phyloP scores from a whole-genome alignment of 2,888 invertebrate species.

The Heliconius charithonia region DNA sequence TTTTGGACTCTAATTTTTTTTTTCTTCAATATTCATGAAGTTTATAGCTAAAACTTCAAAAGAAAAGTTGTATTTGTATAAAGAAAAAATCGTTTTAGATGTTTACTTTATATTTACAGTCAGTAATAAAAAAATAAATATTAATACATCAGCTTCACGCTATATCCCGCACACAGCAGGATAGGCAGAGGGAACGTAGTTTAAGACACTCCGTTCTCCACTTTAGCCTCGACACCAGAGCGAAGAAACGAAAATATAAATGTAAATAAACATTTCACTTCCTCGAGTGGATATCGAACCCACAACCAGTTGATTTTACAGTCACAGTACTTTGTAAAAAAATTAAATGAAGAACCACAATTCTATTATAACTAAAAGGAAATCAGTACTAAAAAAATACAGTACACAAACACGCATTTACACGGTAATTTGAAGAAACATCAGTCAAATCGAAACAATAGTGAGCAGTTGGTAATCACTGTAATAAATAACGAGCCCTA shows the following conservation, averaged over 20 bases:
- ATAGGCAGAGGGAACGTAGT: no score
- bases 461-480: slow-evolving; percentile 56
- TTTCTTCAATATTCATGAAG: slow-evolving; percentile 32
- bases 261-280: no score
- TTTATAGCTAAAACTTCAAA: slow-evolving; percentile 7
- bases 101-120: neutral
- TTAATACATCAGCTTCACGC: no score
- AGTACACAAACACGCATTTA: slow-evolving; percentile 37
- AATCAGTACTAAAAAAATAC: slow-evolving; percentile 6
- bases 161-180: no score
- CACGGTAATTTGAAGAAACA: slow-evolving; percentile 54
- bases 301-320: no score
- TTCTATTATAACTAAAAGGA: neutral
- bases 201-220: no score
- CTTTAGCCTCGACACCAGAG: no score
- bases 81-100: neutral
- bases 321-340: no score
- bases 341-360: no score
- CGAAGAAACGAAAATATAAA: no score
- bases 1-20: slow-evolving; percentile 50
- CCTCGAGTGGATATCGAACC: no score
- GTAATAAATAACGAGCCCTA: slow-evolving; percentile 66
- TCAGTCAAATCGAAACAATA: slow-evolving; percentile 72
- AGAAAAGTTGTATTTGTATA: neutral
- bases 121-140: no score